phyloP scores from a whole-genome alignment of 2,113 vertebrate species.

The Apodemus speciosus region DNA sequence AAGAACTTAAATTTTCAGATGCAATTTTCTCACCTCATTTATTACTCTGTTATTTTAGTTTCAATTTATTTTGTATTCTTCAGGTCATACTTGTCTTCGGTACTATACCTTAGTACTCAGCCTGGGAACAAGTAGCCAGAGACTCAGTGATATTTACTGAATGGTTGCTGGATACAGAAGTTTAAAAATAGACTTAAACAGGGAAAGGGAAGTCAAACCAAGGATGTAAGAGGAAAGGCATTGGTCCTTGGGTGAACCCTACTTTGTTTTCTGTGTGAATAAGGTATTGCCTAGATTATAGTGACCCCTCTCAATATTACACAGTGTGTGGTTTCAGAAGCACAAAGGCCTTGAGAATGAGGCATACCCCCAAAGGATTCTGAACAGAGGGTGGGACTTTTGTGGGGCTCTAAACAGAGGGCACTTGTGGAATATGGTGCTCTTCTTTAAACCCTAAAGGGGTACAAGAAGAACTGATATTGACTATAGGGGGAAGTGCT shows the following conservation, averaged over 20 bases:
- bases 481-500: not conserved
- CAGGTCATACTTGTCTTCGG: not conserved
- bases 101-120: not conserved
- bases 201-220: not conserved
- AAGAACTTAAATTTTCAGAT: not conserved
- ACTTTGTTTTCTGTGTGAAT: not conserved
- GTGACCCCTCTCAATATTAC: not conserved
- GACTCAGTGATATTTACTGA: not conserved
- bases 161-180: not conserved
- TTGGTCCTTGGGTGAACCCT: not conserved
- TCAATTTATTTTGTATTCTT: not conserved
- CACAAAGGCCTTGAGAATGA: not conserved
- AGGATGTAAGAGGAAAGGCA: conserved; percentile 38
- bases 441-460: not conserved
- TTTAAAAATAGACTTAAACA: conserved; percentile 34
- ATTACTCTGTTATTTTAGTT: not conserved
- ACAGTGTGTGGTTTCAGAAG: not conserved
- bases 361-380: not conserved
- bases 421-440: not conserved
- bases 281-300: not conserved
- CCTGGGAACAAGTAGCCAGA: not conserved
- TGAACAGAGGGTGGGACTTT: not conserved
- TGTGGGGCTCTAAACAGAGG: not conserved
- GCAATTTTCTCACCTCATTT: not conserved
- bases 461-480: not conserved